phyloP scores from a whole-genome alignment of 2,888 invertebrate genomes.

The Amphimallon solstitiale region DNA sequence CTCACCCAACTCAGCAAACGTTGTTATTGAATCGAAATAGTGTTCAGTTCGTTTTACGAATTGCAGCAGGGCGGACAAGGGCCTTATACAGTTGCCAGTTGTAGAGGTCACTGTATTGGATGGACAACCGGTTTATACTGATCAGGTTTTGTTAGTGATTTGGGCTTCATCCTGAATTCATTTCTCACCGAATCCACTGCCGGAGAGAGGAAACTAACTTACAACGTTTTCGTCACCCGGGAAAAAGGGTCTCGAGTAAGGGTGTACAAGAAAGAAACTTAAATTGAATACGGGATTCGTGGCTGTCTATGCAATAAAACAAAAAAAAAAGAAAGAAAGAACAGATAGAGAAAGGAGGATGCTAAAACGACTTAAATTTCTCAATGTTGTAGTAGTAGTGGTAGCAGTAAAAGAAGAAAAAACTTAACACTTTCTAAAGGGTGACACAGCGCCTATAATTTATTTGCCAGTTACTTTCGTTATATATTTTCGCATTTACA shows the following conservation, averaged over 20 bases:
- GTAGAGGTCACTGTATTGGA: conserved; percentile 29
- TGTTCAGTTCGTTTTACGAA: conserved; percentile 28
- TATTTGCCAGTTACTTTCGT: too few relatives aligned
- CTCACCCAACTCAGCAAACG: too few relatives aligned
- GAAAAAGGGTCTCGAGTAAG: conserved; percentile 22
- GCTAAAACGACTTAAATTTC: too few relatives aligned
- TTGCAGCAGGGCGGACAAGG: conserved; percentile 12
- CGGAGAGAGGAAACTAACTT: conserved; percentile 43
- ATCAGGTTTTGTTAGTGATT: conserved; percentile 33
- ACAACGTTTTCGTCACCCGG: conserved; percentile 32
- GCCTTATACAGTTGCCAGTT: conserved; percentile 21
- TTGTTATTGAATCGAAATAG: conserved; percentile 19
- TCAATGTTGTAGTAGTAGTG: too few relatives aligned
- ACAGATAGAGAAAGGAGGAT: too few relatives aligned
- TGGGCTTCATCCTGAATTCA: conserved; percentile 34
- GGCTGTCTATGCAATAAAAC: conserved; percentile 39
- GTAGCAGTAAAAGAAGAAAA: too few relatives aligned
- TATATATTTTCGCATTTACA: too few relatives aligned
- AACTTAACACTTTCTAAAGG: too few relatives aligned
- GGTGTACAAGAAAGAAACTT: conserved; percentile 40
- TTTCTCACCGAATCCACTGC: conserved; percentile 32
- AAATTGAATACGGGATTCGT: conserved; percentile 45
- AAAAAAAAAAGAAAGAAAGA: conserved; percentile 19
- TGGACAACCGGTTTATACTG: conserved; percentile 28
- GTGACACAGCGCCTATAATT: too few relatives aligned